Evolutionary conservation across 2,888 invertebrate genomes (phyloP).

Genomic region (Tiliacea citrago): DNA sequence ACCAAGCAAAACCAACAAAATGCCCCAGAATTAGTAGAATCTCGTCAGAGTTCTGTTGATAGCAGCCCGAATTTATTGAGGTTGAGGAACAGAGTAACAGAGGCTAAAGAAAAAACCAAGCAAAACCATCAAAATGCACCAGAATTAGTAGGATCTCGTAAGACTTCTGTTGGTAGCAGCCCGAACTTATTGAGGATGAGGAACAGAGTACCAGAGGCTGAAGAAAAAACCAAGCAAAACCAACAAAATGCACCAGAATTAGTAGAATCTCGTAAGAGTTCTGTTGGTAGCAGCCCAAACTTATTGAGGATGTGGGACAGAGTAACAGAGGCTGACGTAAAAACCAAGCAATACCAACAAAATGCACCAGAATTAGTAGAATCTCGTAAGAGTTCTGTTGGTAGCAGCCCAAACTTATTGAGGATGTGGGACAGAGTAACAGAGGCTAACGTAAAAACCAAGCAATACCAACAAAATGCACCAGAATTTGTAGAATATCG

Average conservation of each 20-base stretch:
- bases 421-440: not conserved
- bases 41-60: conserved; percentile 69
- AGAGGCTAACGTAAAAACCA: not conserved
- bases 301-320: not conserved
- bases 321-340: not conserved
- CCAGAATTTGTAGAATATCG: conserved; percentile 65
- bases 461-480: not conserved
- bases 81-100: not conserved
- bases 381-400: conserved; percentile 71
- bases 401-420: not conserved
- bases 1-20: not conserved
- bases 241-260: conserved; percentile 12
- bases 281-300: conserved; percentile 62
- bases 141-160: conserved; percentile 56
- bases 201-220: not conserved
- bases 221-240: not conserved
- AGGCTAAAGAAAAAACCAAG: not conserved
- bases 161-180: conserved; percentile 69
- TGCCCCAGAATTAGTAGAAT: conserved; percentile 45
- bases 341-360: not conserved
- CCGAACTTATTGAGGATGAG: conserved; percentile 59
- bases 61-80: conserved; percentile 67
- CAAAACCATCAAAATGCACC: conserved; percentile 8
- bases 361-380: conserved; percentile 40
- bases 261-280: conserved; percentile 59